Conservation (phyloP, 2,888 invertebrate species). For the Tridacna crocea region DNA sequence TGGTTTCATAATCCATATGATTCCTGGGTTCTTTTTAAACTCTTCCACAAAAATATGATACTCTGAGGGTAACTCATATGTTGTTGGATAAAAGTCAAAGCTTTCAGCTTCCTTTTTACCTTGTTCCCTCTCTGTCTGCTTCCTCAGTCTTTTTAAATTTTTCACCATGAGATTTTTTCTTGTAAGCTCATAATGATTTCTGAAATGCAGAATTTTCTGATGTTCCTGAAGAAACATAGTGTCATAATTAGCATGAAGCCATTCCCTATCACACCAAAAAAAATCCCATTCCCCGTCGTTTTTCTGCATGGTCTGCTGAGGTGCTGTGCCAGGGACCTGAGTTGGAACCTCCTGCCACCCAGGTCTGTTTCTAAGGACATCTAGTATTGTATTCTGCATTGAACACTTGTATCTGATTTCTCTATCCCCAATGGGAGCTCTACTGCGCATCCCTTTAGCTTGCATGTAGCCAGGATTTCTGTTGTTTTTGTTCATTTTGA, state of each 20-base stretch:
- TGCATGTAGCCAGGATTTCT: slow-evolving; percentile 67
- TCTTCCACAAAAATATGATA: slow-evolving; percentile 88
- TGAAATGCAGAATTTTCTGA: slow-evolving; percentile 87
- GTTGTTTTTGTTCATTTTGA: slow-evolving; percentile 15
- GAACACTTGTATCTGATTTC: slow-evolving; percentile 82
- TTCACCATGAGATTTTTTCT: slow-evolving; percentile 87
- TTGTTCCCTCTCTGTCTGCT: slow-evolving; percentile 82
- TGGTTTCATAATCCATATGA: slow-evolving; percentile 89
- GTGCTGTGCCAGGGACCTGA: slow-evolving; percentile 5
- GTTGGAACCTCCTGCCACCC: slow-evolving; percentile 83
- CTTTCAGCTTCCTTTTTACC: slow-evolving; percentile 84
- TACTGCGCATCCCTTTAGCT: slow-evolving; percentile 59
- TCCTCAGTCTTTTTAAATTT: slow-evolving; percentile 86
- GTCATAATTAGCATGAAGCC: slow-evolving; percentile 85
- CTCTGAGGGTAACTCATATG: slow-evolving; percentile 87
- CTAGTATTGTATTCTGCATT: slow-evolving; percentile 83
- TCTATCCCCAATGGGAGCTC: slow-evolving; percentile 72
- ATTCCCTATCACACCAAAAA: slow-evolving; percentile 87
- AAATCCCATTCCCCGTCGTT: slow-evolving; percentile 86
- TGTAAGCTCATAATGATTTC: slow-evolving; percentile 88
- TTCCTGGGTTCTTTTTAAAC: slow-evolving; percentile 86
- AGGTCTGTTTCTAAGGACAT: slow-evolving; percentile 81
- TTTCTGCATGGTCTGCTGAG: slow-evolving; percentile 8
- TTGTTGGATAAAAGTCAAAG: slow-evolving; percentile 87
- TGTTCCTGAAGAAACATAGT: slow-evolving; percentile 85